Conservation (phyloP, 2,113 vertebrate species). For the Aptenodytes forsteri region DNA sequence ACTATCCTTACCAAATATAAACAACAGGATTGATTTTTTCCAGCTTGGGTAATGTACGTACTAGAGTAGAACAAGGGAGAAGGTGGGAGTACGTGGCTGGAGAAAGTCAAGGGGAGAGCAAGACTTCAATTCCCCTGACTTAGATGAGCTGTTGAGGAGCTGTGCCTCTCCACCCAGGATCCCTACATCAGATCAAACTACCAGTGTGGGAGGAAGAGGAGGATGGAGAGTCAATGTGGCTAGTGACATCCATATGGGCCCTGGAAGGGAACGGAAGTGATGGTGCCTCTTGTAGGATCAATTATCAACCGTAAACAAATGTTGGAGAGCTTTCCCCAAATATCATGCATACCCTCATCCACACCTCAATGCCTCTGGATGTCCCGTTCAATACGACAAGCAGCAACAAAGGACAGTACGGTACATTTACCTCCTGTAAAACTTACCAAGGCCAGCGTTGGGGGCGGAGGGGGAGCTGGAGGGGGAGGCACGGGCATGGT, state of each 20-base stretch:
- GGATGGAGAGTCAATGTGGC: not conserved
- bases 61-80: not conserved
- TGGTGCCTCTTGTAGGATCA: not conserved
- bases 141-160: not conserved
- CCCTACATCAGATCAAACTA: not conserved
- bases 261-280: not conserved
- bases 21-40: not conserved
- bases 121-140: not conserved
- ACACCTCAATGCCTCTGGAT: not conserved
- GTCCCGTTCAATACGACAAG: not conserved
- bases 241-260: not conserved
- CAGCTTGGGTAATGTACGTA: not conserved
- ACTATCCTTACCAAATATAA: not conserved
- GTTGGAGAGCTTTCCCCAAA: not conserved
- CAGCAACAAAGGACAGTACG: not conserved
- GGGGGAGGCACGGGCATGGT: slow-evolving; percentile 92
- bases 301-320: not conserved
- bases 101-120: not conserved
- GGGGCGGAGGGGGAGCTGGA: slow-evolving; percentile 86
- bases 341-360: not conserved
- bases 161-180: not conserved
- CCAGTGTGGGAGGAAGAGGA: not conserved
- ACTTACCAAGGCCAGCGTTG: slow-evolving; percentile 85
- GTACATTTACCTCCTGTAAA: not conserved
- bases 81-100: not conserved